These are phyloP conservation scores for Gephyroberyx darwinii DNA, from an alignment of 2,797 vertebrate species.

Conservation along the genomic window DNA sequence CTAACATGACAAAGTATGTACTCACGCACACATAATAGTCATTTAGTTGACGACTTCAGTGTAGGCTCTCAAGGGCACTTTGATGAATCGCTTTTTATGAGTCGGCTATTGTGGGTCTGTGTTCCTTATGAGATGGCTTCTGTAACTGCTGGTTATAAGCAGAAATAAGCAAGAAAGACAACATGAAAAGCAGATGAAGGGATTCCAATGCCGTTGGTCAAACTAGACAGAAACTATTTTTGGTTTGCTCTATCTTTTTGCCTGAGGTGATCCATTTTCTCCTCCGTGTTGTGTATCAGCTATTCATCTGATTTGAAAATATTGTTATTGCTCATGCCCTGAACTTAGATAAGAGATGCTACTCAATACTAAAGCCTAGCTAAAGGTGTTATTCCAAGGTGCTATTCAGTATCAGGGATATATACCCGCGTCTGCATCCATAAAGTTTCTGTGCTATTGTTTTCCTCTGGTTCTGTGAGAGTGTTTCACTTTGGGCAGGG, in stretches of 20 bases:
- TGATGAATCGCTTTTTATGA: constrained; percentile 35
- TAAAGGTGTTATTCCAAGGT: not conserved
- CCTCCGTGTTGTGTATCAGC: not conserved
- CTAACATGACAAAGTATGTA: not conserved
- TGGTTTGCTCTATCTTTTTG: not conserved
- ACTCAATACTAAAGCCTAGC: not conserved
- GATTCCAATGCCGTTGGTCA: not conserved
- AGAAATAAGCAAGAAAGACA: not conserved
- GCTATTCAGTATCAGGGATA: not conserved
- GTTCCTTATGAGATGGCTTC: constrained; percentile 14
- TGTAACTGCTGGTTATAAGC: not conserved
- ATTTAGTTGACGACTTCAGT: constrained; percentile 10
- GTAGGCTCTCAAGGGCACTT: constrained; percentile 29
- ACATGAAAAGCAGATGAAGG: not conserved
- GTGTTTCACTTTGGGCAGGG: constrained; percentile 24
- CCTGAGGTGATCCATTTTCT: constrained; percentile 17
- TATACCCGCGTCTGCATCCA: constrained; percentile 5
- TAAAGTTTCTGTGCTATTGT: constrained; percentile 24
- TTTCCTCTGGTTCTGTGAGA: constrained; percentile 3
- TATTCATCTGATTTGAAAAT: constrained; percentile 13
- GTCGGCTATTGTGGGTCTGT: not conserved
- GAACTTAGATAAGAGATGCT: not conserved
- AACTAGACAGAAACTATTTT: not conserved
- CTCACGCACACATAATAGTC: constrained; percentile 21
- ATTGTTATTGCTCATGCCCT: not conserved